Evolutionary conservation across 1,140 invertebrate genomes (phyloP).

Genomic region (Drosophila guanche): DNA sequence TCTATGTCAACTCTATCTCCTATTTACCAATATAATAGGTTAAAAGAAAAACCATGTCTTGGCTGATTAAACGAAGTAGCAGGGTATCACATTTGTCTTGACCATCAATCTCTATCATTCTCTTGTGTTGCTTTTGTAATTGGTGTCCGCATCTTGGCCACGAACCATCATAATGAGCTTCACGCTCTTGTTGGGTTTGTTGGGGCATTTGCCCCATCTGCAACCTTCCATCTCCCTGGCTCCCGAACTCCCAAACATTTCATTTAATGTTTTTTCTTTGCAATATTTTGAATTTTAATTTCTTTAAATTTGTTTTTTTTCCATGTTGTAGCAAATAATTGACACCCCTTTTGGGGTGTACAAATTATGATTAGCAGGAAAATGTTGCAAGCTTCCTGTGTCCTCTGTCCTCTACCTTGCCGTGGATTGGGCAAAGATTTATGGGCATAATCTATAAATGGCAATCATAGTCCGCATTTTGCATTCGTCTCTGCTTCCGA

Average conservation of each 20-base stretch:
- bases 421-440: conserved; percentile 27
- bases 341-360: conserved; percentile 26
- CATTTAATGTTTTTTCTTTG: conserved; percentile 65
- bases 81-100: too few species aligned
- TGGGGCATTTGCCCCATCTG: conserved; percentile 18
- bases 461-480: conserved; percentile 35
- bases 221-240: conserved; percentile 27
- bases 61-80: too few species aligned
- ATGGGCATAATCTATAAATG: conserved; percentile 73
- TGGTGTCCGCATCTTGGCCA: conserved; percentile 50
- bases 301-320: conserved; percentile 55
- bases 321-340: conserved; percentile 48
- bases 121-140: conserved; percentile 44
- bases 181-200: conserved; percentile 73
- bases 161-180: conserved; percentile 72
- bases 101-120: not conserved
- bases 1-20: too few species aligned
- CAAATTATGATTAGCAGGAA: conserved; percentile 48
- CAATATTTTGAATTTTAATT: conserved; percentile 71
- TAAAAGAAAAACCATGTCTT: too few species aligned
- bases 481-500: conserved; percentile 24
- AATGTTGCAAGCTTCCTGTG: too few species aligned
- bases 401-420: conserved; percentile 41
- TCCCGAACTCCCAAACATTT: conserved; percentile 46
- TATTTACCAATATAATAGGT: too few species aligned